Evolutionary conservation across 2,888 invertebrate genomes (phyloP).

Genomic region (Margaritifera margaritifera): DNA sequence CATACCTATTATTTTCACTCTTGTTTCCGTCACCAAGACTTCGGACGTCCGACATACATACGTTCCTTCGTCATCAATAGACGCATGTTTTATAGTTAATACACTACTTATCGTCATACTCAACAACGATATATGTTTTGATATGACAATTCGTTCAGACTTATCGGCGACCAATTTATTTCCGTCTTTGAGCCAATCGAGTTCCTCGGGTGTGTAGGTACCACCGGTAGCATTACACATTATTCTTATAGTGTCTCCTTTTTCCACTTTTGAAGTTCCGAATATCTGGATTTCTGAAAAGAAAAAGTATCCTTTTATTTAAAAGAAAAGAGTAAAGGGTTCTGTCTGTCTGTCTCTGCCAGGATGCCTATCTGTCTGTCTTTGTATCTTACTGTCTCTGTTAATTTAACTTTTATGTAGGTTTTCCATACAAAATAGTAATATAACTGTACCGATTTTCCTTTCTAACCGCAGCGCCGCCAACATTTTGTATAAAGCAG

Average conservation of each 20-base stretch:
- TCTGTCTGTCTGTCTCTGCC: no score
- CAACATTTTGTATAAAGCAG: no score
- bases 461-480: no score
- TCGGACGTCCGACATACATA: slow-evolving; percentile 58
- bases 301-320: neutral
- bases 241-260: slow-evolving; percentile 46
- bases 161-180: slow-evolving; percentile 46
- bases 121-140: slow-evolving; percentile 50
- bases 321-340: no score
- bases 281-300: slow-evolving; percentile 28
- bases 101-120: slow-evolving; percentile 54
- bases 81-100: slow-evolving; percentile 48
- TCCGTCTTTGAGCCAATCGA: slow-evolving; percentile 60
- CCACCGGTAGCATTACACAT: slow-evolving; percentile 59
- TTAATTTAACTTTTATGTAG: no score
- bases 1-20: slow-evolving; percentile 44
- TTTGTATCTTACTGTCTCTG: no score
- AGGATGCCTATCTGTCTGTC: no score
- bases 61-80: slow-evolving; percentile 45
- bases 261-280: slow-evolving; percentile 43
- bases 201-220: slow-evolving; percentile 52
- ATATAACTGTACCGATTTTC: no score
- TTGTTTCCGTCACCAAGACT: slow-evolving; percentile 47
- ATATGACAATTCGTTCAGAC: slow-evolving; percentile 42
- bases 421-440: no score